These are phyloP conservation scores for Seladonia tumulorum DNA, from an alignment of 2,888 invertebrate species.

Conservation along the genomic window DNA sequence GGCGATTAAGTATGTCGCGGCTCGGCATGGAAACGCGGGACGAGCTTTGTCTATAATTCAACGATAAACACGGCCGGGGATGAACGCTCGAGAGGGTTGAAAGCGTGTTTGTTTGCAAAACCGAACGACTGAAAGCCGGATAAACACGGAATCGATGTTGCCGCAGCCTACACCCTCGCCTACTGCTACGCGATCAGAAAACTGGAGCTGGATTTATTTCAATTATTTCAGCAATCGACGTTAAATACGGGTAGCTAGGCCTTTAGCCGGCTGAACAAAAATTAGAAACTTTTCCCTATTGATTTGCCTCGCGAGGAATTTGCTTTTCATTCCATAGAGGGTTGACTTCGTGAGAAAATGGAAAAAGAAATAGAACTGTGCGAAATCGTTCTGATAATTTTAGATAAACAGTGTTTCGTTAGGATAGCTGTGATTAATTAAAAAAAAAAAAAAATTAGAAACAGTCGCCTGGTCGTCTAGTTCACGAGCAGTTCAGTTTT, in stretches of 20 bases:
- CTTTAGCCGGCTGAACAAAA: background rate
- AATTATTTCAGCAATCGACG: background rate
- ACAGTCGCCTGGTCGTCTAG: background rate
- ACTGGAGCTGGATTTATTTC: background rate
- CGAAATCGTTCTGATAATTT: background rate
- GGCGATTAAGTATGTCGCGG: constrained; percentile 64
- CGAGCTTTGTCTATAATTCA: constrained; percentile 60
- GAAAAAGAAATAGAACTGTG: background rate
- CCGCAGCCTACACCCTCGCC: constrained; percentile 1
- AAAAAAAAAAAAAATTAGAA: background rate
- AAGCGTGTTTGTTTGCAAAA: constrained; percentile 48
- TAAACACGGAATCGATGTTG: constrained; percentile 20
- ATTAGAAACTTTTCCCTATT: background rate
- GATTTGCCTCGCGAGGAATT: background rate
- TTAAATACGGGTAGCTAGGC: background rate
- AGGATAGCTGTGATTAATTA: background rate
- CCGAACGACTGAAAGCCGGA: constrained; percentile 25
- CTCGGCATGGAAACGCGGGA: constrained; percentile 45
- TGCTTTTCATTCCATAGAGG: background rate
- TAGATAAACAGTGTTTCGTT: background rate
- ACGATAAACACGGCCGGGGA: constrained; percentile 51
- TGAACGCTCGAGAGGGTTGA: constrained; percentile 34
- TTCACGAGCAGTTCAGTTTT: background rate
- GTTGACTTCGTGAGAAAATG: background rate
- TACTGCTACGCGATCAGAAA: background rate